A percentile compares a stretch with the other conserved stretches of the same genome.
These are phyloP conservation scores for Heterochromis multidens DNA, from an alignment of 2,113 vertebrate species.

Conservation along the genomic window DNA sequence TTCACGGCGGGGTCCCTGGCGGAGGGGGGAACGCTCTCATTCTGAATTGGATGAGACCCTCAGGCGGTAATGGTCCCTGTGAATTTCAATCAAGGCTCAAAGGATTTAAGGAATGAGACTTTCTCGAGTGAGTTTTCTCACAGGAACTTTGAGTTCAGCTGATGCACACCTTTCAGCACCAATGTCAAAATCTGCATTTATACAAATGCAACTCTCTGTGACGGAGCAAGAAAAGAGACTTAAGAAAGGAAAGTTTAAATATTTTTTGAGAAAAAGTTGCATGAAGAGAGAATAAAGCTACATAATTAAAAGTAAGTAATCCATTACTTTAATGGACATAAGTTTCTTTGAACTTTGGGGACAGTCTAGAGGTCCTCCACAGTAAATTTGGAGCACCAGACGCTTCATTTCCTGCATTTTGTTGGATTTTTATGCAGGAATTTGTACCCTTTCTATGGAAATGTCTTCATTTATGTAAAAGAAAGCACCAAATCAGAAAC, in stretches of 20 bases:
- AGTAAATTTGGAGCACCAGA: neutral
- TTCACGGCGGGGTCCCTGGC: neutral
- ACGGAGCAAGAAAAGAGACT: neutral
- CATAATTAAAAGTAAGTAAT: neutral
- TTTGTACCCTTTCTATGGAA: neutral
- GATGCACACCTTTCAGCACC: neutral
- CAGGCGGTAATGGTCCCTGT: constrained; percentile 9
- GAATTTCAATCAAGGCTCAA: constrained; percentile 46
- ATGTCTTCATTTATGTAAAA: neutral
- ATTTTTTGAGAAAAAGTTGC: neutral
- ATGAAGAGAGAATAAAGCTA: neutral
- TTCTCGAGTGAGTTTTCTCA: neutral
- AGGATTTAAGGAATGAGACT: constrained; percentile 21
- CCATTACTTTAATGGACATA: neutral
- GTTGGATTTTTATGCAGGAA: neutral
- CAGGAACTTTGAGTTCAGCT: neutral
- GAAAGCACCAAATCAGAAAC: neutral
- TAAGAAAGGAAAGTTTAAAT: neutral
- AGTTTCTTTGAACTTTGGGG: neutral
- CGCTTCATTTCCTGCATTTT: neutral
- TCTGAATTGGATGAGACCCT: constrained; percentile 5
- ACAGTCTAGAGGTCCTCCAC: neutral
- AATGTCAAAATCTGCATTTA: neutral
- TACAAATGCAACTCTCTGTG: neutral
- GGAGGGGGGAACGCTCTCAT: neutral